Evolutionary conservation across 2,113 vertebrate species (phyloP).

Genomic region (Columba livia): DNA sequence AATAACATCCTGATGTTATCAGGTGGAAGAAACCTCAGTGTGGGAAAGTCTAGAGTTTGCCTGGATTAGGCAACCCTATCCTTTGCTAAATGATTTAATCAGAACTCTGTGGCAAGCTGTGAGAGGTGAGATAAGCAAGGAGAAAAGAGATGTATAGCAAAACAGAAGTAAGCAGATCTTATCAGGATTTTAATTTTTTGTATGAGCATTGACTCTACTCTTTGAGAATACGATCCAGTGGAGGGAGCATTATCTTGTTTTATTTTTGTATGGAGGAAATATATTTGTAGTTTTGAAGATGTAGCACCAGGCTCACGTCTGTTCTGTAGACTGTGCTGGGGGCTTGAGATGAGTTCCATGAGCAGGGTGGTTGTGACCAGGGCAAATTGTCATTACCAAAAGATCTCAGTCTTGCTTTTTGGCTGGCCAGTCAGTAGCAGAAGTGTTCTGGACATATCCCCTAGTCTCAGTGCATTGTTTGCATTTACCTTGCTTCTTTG

Average conservation of each 20-base stretch:
- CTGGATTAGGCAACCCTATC: slow-evolving; percentile 39
- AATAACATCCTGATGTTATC: slow-evolving; percentile 33
- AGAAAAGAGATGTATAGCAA: neutral
- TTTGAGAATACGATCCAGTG: neutral
- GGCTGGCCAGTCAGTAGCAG: neutral
- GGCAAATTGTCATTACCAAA: neutral
- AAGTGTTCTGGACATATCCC: neutral
- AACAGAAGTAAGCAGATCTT: neutral
- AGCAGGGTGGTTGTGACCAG: neutral
- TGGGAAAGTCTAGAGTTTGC: neutral
- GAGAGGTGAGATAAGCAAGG: neutral
- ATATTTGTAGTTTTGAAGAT: neutral
- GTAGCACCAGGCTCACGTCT: neutral
- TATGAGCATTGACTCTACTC: neutral
- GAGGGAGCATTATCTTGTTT: neutral
- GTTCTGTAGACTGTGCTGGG: neutral
- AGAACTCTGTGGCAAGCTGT: neutral
- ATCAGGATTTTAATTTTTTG: neutral
- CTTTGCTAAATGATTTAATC: slow-evolving; percentile 3
- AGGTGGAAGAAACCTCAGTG: neutral
- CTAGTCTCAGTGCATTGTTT: neutral
- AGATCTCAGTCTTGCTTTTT: neutral
- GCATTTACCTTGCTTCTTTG: neutral
- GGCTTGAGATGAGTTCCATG: neutral
- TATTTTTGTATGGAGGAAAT: neutral